Conservation (phyloP, 2,888 invertebrate species). For the Synanthedon tipuliformis region DNA sequence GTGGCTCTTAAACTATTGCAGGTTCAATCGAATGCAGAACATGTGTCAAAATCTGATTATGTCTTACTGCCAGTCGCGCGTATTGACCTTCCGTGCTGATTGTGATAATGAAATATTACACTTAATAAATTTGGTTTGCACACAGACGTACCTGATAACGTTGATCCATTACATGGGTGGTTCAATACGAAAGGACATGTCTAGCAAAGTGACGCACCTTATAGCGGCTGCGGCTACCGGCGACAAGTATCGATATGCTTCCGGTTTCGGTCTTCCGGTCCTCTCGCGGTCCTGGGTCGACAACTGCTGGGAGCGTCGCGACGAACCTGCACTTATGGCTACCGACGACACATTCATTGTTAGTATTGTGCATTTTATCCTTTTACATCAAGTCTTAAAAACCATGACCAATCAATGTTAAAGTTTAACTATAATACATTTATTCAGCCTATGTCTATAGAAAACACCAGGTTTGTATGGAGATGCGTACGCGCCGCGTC, state of each 20-base stretch:
- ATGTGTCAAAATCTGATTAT: no score
- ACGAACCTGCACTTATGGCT: conserved; percentile 77
- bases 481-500: no score
- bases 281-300: conserved; percentile 91
- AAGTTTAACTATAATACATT: no score
- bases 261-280: conserved; percentile 88
- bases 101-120: background rate
- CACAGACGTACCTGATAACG: conserved; percentile 85
- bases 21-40: no score
- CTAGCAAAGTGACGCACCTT: conserved; percentile 90
- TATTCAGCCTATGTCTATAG: no score
- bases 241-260: conserved; percentile 94
- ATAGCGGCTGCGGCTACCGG: conserved; percentile 91
- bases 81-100: background rate
- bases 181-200: conserved; percentile 91
- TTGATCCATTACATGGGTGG: conserved; percentile 97
- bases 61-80: no score
- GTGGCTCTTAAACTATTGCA: no score
- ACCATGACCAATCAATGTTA: background rate
- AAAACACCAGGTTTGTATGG: no score
- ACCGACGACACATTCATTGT: conserved; percentile 77
- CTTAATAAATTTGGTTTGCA: conserved; percentile 9
- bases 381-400: background rate
- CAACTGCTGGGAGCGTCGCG: conserved; percentile 85
- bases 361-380: conserved; percentile 24